phyloP scores from a whole-genome alignment of 2,888 invertebrate genomes.

The Erebia palarica region DNA sequence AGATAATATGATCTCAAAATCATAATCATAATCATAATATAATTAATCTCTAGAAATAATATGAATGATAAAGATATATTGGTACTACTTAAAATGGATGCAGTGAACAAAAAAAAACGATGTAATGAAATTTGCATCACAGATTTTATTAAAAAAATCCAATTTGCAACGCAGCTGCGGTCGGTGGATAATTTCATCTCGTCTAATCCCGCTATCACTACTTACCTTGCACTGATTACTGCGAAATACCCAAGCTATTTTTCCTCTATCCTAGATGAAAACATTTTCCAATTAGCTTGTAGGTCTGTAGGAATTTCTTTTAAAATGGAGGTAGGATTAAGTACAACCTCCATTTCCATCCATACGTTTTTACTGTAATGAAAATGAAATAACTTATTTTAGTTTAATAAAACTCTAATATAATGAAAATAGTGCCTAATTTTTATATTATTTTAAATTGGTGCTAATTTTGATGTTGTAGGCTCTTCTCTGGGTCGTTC shows the following conservation, averaged over 20 bases:
- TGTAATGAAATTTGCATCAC: constrained; percentile 40
- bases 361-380: no score
- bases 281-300: constrained; percentile 39
- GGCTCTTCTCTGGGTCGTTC: no score
- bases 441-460: no score
- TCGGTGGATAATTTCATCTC: constrained; percentile 42
- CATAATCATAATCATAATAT: no score
- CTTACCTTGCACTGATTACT: constrained; percentile 44
- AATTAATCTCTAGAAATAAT: not conserved
- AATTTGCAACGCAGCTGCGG: constrained; percentile 39
- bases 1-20: constrained; percentile 2
- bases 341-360: not conserved
- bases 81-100: no score
- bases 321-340: not conserved
- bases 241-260: constrained; percentile 33
- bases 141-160: constrained; percentile 41
- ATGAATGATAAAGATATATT: constrained; percentile 35
- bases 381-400: no score
- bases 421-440: no score
- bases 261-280: constrained; percentile 34
- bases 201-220: constrained; percentile 43
- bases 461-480: no score
- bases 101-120: not conserved
- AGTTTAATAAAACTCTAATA: no score
- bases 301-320: constrained; percentile 16